phyloP scores from a whole-genome alignment of 2,797 vertebrate species.

The Phoeniculus purpureus region DNA sequence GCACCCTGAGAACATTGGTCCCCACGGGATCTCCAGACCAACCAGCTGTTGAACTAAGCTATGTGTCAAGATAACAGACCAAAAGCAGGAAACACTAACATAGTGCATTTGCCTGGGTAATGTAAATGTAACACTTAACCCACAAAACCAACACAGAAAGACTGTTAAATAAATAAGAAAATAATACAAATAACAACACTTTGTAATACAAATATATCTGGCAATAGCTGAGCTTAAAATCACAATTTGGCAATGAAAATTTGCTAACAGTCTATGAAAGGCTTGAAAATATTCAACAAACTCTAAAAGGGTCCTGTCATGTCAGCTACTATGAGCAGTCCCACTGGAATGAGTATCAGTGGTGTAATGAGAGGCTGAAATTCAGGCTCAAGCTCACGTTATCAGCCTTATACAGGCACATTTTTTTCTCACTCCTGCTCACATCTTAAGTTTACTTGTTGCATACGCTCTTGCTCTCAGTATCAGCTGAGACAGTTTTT shows the following conservation, averaged over 20 bases:
- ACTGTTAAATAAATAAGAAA: neutral
- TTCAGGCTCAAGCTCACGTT: neutral
- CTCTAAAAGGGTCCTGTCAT: neutral
- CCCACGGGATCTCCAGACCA: constrained; percentile 72
- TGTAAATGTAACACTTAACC: constrained; percentile 61
- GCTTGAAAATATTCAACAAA: neutral
- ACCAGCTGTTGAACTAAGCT: constrained; percentile 72
- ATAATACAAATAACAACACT: neutral
- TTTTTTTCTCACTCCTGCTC: neutral
- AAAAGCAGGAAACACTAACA: constrained; percentile 78
- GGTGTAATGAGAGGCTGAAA: neutral
- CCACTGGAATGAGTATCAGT: neutral
- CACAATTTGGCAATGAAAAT: neutral
- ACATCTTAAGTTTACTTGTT: neutral
- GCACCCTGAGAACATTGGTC: constrained; percentile 72
- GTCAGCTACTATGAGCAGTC: neutral
- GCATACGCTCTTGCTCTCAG: neutral
- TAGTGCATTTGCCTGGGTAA: constrained; percentile 52
- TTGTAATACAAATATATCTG: neutral
- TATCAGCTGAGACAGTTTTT: neutral
- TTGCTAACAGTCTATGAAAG: neutral
- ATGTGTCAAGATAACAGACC: constrained; percentile 73
- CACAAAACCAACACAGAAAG: neutral
- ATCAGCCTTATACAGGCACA: neutral
- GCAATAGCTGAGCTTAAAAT: neutral